These are phyloP conservation scores for Accipiter cooperii DNA, from an alignment of 2,113 vertebrate species.

Conservation along the genomic window DNA sequence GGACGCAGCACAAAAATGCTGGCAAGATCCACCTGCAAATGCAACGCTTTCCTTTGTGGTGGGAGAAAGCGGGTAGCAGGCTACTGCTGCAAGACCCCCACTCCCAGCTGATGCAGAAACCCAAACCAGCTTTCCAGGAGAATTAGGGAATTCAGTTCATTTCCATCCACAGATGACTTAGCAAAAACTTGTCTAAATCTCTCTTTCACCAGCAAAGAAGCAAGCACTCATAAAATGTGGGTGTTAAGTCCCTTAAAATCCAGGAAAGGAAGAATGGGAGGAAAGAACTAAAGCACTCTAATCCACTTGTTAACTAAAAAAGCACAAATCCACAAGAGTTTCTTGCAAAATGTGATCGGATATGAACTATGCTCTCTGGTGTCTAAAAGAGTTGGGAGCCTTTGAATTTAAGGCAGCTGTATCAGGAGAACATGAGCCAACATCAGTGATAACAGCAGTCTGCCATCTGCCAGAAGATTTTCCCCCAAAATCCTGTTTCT, in stretches of 20 bases:
- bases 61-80: neutral
- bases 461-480: neutral
- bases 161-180: neutral
- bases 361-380: neutral
- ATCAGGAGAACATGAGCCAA: neutral
- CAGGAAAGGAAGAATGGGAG: neutral
- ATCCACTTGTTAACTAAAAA: neutral
- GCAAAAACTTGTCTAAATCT: neutral
- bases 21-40: neutral
- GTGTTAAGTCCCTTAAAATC: neutral
- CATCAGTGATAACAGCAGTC: neutral
- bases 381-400: neutral
- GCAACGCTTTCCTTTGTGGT: fast-evolving
- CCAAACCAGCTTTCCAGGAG: neutral
- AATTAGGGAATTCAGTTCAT: neutral
- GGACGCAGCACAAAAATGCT: neutral
- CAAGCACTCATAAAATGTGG: neutral
- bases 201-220: neutral
- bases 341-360: neutral
- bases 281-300: neutral
- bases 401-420: neutral
- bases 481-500: neutral
- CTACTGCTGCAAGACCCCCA: neutral
- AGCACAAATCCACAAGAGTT: neutral
- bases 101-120: neutral